These are phyloP conservation scores for Zaprionus ghesquierei DNA, from an alignment of 1,140 invertebrate species.

Conservation along the genomic window DNA sequence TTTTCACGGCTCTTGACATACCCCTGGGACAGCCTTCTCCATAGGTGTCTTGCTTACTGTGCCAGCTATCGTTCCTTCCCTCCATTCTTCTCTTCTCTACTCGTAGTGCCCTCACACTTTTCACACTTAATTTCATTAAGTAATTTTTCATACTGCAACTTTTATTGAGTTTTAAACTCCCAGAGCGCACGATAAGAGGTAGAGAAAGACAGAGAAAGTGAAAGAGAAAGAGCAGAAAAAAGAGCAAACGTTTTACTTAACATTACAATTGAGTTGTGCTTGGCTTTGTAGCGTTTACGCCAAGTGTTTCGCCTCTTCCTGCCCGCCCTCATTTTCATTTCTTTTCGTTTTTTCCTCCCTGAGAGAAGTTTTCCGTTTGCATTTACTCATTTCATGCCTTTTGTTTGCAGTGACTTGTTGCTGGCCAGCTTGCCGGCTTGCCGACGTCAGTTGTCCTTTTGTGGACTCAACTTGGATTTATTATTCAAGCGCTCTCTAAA, in stretches of 20 bases:
- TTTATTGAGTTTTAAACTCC: conserved; percentile 75
- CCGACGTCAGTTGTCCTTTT: too few relatives aligned
- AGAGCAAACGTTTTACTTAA: conserved; percentile 42
- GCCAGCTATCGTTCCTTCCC: neutral
- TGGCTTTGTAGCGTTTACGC: conserved; percentile 30
- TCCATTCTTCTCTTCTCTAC: neutral
- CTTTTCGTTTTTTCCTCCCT: conserved; percentile 15
- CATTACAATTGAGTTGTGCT: conserved; percentile 53
- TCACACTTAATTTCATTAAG: conserved; percentile 79
- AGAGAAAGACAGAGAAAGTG: neutral
- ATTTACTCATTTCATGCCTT: conserved; percentile 37
- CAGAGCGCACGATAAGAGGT: conserved; percentile 44
- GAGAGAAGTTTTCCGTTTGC: conserved; percentile 22
- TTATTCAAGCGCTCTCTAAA: conserved; percentile 21
- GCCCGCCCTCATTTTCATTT: conserved; percentile 1
- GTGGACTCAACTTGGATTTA: conserved; percentile 19
- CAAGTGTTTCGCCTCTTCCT: conserved; percentile 26
- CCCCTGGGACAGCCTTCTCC: neutral
- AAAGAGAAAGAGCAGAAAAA: neutral
- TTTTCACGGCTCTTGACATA: neutral
- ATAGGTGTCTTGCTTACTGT: neutral
- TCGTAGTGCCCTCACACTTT: conserved; percentile 42
- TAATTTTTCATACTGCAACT: conserved; percentile 73
- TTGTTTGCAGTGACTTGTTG: conserved; percentile 29
- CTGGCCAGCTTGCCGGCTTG: too few relatives aligned